Evolutionary conservation across 2,888 invertebrate species (phyloP).

Genomic region (Apamea crenata): DNA sequence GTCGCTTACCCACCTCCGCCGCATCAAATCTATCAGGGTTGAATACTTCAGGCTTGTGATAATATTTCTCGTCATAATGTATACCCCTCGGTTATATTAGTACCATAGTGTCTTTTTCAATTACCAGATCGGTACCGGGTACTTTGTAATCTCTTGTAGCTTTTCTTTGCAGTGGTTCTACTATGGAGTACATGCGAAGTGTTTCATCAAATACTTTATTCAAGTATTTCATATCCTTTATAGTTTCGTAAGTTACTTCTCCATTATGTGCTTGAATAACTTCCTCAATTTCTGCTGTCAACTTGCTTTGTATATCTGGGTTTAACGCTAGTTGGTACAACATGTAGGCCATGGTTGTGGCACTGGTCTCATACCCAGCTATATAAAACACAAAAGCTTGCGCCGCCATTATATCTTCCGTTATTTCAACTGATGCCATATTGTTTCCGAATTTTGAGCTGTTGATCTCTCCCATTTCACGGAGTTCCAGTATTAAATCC

Average conservation of each 20-base stretch:
- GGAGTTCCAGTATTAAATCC: constrained; percentile 76
- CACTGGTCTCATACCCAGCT: constrained; percentile 85
- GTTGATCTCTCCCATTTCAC: constrained; percentile 67
- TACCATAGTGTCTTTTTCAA: constrained; percentile 78
- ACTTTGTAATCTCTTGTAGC: constrained; percentile 77
- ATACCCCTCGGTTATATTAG: constrained; percentile 77
- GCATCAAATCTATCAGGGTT: constrained; percentile 85
- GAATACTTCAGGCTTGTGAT: constrained; percentile 82
- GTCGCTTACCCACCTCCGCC: constrained; percentile 73
- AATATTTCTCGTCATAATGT: constrained; percentile 83
- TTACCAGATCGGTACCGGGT: constrained; percentile 76
- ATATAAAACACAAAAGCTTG: constrained; percentile 84
- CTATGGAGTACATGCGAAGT: constrained; percentile 84
- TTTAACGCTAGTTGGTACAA: constrained; percentile 64
- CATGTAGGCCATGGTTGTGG: constrained; percentile 79
- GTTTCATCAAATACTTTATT: constrained; percentile 81
- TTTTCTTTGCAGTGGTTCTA: constrained; percentile 78
- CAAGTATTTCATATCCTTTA: constrained; percentile 81
- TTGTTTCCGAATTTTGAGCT: constrained; percentile 62
- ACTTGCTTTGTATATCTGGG: constrained; percentile 79
- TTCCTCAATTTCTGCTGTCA: constrained; percentile 75
- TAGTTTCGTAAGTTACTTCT: constrained; percentile 78
- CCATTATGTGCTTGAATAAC: constrained; percentile 73
- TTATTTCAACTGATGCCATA: constrained; percentile 68
- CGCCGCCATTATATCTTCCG: constrained; percentile 77